Evolutionary conservation across 2,888 invertebrate species (phyloP), one percentile per base, ranked within the genome.

Genomic region (Pterostichus madidus): DNA sequence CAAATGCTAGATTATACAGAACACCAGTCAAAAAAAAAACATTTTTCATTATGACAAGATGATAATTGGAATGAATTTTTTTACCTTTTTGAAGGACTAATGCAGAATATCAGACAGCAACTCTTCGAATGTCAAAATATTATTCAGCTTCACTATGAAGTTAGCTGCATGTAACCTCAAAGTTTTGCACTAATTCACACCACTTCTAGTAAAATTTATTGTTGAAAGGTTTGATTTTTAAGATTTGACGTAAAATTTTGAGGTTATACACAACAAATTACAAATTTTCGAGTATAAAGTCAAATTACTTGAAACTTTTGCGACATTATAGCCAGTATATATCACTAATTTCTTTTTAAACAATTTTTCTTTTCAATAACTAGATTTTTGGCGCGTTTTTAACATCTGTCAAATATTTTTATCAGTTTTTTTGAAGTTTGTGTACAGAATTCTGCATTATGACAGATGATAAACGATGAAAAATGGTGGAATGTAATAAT

Each of bases 401-500:
- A 75, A 68, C 44, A 71, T 39, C 71, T 76, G 76, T 76, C 52
- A 76, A 61, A 31, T 39, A 39, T 39, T 52, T 52, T n/a, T 11
- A 61, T 10, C n/a, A 8, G 5, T 31, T 61, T 61, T 39, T 32
- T 61, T 61, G 61, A 39, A n/a, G 13, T 15, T 56, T 11, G 32
- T 32, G 31, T 61, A 61, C 11, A n/a, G 11, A 75, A 53, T 53
- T 76, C 76, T 53, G 52, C 76, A 76, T 76, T 53, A 15, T 17
- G 15, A 17, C 13, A 24, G 44, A 17, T 32, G 61, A 61, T 24
- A 15, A 35, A 68, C 39, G 46, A 56, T 71, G 71, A 71, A 73
- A 56, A 73, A 71, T 80, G 73, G 53, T 73, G 80, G 80, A 80
- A 80, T 80, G 80, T 80, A 10, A n/a, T 31, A 49, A 31, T 80